A percentile compares a stretch with the other conserved stretches of the same genome.
Evolutionary conservation across 2,888 invertebrate species (phyloP).

Genomic region (Kuschelorhynchus macadamiae): DNA sequence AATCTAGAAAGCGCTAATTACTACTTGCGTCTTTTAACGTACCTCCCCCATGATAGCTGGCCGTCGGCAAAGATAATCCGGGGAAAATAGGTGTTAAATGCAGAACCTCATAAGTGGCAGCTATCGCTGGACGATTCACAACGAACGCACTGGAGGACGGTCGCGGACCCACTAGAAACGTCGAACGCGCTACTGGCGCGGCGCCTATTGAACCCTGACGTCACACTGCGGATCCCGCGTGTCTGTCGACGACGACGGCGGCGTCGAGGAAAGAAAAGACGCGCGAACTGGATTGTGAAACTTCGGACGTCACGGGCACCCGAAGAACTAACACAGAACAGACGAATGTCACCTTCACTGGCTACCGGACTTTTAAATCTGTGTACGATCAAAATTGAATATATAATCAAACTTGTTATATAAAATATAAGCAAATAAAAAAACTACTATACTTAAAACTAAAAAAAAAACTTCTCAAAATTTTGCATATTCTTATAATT

Average conservation of each 20-base stretch:
- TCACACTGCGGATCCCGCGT: slow-evolving; percentile 76
- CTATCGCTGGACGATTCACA: slow-evolving; percentile 65
- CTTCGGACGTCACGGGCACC: slow-evolving; percentile 22
- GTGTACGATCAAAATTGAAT: too few species aligned
- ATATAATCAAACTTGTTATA: too few species aligned
- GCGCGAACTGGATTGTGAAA: slow-evolving; percentile 22
- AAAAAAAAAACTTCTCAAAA: too few species aligned
- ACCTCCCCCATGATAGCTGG: slow-evolving; percentile 66
- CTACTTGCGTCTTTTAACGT: slow-evolving; percentile 54
- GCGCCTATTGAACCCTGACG: slow-evolving; percentile 72
- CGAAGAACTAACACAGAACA: neutral
- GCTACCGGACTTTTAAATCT: too few species aligned
- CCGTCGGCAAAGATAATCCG: slow-evolving; percentile 54
- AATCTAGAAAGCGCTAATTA: slow-evolving; percentile 32
- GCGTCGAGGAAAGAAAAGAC: slow-evolving; percentile 33
- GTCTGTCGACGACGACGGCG: slow-evolving; percentile 46
- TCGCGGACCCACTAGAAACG: slow-evolving; percentile 74
- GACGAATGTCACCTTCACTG: too few species aligned
- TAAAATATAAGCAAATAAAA: too few species aligned
- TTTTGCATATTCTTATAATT: too few species aligned
- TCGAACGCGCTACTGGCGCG: slow-evolving; percentile 65
- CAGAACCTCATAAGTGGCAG: slow-evolving; percentile 64
- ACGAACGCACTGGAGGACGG: slow-evolving; percentile 73
- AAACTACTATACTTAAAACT: too few species aligned
- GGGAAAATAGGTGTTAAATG: slow-evolving; percentile 63